Conservation (phyloP, 2,113 vertebrate genomes). For the Hyperopisus bebe region DNA sequence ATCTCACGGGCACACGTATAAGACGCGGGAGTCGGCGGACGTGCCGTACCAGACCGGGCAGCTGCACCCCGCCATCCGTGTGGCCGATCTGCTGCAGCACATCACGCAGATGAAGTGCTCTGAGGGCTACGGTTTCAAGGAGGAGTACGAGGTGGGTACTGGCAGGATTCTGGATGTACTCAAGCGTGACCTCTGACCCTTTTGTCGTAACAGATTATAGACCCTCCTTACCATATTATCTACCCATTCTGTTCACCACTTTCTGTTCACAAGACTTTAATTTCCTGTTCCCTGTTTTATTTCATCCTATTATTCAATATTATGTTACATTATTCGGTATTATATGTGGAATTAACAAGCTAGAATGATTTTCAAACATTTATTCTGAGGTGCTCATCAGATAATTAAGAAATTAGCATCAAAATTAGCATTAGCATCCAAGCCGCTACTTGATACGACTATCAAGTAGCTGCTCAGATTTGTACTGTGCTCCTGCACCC, state of each 20-base stretch:
- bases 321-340: not conserved
- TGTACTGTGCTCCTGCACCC: not conserved
- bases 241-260: not conserved
- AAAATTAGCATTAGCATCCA: not conserved
- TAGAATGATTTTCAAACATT: not conserved
- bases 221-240: not conserved
- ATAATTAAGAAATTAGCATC: not conserved
- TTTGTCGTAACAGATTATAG: not conserved
- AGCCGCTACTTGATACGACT: not conserved
- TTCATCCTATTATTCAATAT: not conserved
- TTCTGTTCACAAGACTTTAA: too few relatives aligned
- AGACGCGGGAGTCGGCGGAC: constrained; percentile 80
- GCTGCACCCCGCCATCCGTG: constrained; percentile 90
- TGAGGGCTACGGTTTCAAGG: constrained; percentile 88
- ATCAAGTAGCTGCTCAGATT: not conserved
- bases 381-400: constrained; percentile 13
- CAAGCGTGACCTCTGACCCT: not conserved
- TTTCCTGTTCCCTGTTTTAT: constrained; percentile 7
- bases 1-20: constrained; percentile 73
- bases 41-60: constrained; percentile 90
- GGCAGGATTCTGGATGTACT: not conserved
- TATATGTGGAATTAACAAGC: not conserved
- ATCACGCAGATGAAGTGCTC: constrained; percentile 98
- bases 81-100: constrained; percentile 92
- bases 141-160: constrained; percentile 76